Evolutionary conservation across 2,888 invertebrate genomes (phyloP).

Genomic region (Hetaerina titia): DNA sequence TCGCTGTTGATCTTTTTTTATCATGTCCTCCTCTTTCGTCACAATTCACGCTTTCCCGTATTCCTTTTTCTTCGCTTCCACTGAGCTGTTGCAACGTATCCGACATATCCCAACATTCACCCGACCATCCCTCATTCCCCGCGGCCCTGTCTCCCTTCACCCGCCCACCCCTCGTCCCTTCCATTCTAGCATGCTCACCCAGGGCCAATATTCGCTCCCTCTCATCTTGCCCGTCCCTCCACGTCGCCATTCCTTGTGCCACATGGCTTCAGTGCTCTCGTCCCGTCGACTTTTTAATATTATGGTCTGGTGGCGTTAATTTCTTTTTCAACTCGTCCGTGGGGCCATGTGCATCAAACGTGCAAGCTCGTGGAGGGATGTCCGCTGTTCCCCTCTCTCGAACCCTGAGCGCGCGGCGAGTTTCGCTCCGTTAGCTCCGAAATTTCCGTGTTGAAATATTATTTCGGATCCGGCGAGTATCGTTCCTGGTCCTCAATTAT

Average conservation of each 20-base stretch:
- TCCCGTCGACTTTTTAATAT: slow-evolving; percentile 10
- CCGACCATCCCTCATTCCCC: not conserved
- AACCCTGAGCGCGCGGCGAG: not conserved
- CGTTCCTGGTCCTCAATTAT: not conserved
- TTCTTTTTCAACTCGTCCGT: not conserved
- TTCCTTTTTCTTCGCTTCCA: not conserved
- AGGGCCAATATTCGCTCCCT: slow-evolving; percentile 43
- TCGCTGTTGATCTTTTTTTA: not conserved
- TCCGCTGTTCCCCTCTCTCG: not conserved
- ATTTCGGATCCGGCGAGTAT: not conserved
- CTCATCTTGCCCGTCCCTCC: not conserved
- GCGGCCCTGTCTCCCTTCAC: not conserved
- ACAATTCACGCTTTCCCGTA: not conserved
- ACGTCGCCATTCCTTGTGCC: slow-evolving; percentile 18
- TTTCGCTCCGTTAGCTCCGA: not conserved
- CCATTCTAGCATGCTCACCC: not conserved
- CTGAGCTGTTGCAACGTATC: not conserved
- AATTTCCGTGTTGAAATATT: not conserved
- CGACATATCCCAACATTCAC: not conserved
- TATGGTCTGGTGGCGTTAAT: not conserved
- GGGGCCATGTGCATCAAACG: slow-evolving; percentile 45
- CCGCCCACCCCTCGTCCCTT: not conserved
- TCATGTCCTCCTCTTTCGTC: not conserved
- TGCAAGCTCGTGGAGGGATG: not conserved
- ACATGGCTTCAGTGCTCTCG: not conserved